Conservation (phyloP, 2,113 vertebrate species). For the Anser brachyrhynchus region DNA sequence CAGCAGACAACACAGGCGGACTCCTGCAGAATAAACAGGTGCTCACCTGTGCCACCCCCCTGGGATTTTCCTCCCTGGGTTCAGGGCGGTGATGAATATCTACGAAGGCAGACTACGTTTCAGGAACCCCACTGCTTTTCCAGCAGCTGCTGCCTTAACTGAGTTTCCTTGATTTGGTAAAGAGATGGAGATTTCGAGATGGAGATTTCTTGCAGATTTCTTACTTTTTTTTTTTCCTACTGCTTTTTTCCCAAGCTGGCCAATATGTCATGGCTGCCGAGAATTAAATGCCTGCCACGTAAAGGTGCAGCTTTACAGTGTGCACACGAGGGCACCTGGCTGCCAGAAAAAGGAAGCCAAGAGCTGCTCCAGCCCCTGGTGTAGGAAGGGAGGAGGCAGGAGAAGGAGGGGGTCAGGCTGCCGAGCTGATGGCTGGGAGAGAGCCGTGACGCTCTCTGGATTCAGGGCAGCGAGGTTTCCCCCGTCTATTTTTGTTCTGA, state of each 20-base stretch:
- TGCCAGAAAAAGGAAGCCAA: neutral
- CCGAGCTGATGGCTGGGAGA: no score
- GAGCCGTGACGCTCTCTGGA: neutral
- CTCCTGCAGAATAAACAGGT: neutral
- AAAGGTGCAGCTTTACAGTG: neutral
- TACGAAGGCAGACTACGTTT: fast-evolving
- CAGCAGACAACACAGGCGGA: neutral
- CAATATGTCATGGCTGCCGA: fast-evolving
- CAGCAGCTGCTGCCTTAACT: neutral
- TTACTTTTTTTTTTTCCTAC: no score
- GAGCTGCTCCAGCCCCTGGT: neutral
- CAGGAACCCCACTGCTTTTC: neutral
- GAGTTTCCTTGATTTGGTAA: neutral
- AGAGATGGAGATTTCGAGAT: neutral
- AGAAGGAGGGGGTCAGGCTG: neutral
- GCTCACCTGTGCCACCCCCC: neutral
- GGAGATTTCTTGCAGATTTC: no score
- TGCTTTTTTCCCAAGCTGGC: no score
- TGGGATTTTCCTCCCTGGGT: neutral
- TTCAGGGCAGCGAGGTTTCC: neutral
- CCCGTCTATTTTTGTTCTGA: conserved; percentile 9
- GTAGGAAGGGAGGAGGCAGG: neutral
- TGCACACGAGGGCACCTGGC: neutral
- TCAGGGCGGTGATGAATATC: neutral
- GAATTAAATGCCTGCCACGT: neutral